phyloP scores from a whole-genome alignment of 2,888 invertebrate genomes.

The Sinohyriopsis cumingii region DNA sequence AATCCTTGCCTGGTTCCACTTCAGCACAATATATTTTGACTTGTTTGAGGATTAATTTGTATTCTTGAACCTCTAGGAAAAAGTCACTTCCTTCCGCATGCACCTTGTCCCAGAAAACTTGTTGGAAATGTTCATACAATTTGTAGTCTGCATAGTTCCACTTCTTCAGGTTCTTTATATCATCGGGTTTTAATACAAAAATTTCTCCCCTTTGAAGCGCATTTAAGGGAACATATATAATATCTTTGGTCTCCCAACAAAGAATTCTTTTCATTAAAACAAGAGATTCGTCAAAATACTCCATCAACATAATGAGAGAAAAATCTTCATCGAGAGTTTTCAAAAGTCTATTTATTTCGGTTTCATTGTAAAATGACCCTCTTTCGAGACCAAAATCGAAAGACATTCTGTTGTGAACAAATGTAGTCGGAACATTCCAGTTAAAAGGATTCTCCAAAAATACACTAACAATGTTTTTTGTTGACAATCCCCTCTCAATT shows the following conservation, averaged over 20 bases:
- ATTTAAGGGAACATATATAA: conserved; percentile 57
- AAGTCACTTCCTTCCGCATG: conserved; percentile 31
- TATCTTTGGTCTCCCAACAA: conserved; percentile 64
- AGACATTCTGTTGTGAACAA: conserved; percentile 36
- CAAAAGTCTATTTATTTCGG: conserved; percentile 35
- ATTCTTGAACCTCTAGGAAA: conserved; percentile 39
- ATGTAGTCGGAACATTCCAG: conserved; percentile 12
- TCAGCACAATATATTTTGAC: conserved; percentile 27
- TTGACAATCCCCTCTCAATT: background rate
- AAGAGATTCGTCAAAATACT: conserved; percentile 66
- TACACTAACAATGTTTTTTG: conserved; percentile 9
- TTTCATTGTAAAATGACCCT: conserved; percentile 18
- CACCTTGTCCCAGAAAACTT: conserved; percentile 45
- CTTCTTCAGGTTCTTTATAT: conserved; percentile 32
- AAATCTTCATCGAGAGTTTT: conserved; percentile 50
- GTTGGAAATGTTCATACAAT: conserved; percentile 55
- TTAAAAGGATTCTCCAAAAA: conserved; percentile 18
- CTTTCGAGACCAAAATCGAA: conserved; percentile 40
- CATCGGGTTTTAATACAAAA: conserved; percentile 26
- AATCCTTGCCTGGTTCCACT: background rate
- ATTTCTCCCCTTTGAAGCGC: conserved; percentile 17
- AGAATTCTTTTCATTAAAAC: conserved; percentile 58
- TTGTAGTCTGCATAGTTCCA: conserved; percentile 59
- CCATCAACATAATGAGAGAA: conserved; percentile 60
- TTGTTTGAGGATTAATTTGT: conserved; percentile 24